Evolutionary conservation across 2,888 invertebrate species (phyloP).

Genomic region (Argyresthia albistria): DNA sequence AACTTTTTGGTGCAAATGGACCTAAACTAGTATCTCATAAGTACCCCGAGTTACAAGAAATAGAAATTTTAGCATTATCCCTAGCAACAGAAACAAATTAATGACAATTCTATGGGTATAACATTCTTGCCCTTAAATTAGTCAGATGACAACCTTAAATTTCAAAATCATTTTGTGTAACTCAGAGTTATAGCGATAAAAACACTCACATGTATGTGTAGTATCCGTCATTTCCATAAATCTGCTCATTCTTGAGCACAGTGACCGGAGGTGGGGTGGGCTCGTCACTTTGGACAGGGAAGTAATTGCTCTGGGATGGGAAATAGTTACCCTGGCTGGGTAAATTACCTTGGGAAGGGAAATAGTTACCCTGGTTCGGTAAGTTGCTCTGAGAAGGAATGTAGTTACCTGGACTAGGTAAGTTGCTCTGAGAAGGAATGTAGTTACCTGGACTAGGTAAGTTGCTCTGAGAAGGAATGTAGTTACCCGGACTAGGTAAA

Average conservation of each 20-base stretch:
- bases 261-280: constrained; percentile 24
- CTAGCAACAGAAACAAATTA: too few species aligned
- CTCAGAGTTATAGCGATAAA: too few species aligned
- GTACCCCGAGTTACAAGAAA: too few species aligned
- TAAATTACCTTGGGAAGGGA: constrained; percentile 15
- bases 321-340: constrained; percentile 9
- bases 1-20: too few species aligned
- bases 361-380: constrained; percentile 8
- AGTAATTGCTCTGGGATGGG: constrained; percentile 5
- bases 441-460: constrained; percentile 15
- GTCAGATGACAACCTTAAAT: too few species aligned
- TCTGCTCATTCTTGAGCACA: constrained; percentile 60
- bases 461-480: constrained; percentile 10
- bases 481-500: constrained; percentile 14
- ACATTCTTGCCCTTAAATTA: too few species aligned
- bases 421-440: constrained; percentile 15
- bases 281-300: neutral
- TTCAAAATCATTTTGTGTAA: too few species aligned
- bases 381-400: constrained; percentile 16
- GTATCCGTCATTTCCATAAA: constrained; percentile 54
- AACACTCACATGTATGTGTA: constrained; percentile 68
- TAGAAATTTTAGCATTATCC: too few species aligned
- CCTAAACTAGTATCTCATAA: too few species aligned
- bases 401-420: constrained; percentile 18
- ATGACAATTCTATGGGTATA: too few species aligned